phyloP scores from a whole-genome alignment of 2,888 invertebrate species.

The Helleia helle region DNA sequence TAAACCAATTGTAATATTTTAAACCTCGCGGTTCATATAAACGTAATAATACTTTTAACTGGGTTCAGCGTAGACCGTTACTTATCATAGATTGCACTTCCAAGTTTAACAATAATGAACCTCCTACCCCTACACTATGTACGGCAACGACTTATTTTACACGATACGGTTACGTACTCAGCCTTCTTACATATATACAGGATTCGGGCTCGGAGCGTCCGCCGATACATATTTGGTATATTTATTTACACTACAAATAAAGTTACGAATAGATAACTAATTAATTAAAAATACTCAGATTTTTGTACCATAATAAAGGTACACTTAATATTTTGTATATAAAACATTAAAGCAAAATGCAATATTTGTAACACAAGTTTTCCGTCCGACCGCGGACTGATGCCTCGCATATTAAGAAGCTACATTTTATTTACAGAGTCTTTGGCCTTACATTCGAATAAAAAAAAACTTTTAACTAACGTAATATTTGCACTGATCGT shows the following conservation, averaged over 20 bases:
- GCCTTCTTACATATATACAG: slow-evolving; percentile 58
- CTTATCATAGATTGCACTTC: slow-evolving; percentile 72
- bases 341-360: slow-evolving; percentile 70
- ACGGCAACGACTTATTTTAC: slow-evolving; percentile 47
- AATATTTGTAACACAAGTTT: slow-evolving; percentile 65
- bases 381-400: slow-evolving; percentile 29
- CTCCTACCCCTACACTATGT: slow-evolving; percentile 33
- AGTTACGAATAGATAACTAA: slow-evolving; percentile 36
- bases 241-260: slow-evolving; percentile 63
- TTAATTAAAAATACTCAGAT: slow-evolving; percentile 60
- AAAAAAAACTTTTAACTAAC: slow-evolving; percentile 42
- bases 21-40: slow-evolving; percentile 70
- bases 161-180: slow-evolving; percentile 29
- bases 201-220: slow-evolving; percentile 35
- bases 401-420: slow-evolving; percentile 37
- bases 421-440: slow-evolving; percentile 57
- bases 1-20: slow-evolving; percentile 71
- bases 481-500: slow-evolving; percentile 43
- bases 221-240: slow-evolving; percentile 67
- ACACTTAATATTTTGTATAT: slow-evolving; percentile 32
- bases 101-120: slow-evolving; percentile 60
- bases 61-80: slow-evolving; percentile 52
- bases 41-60: slow-evolving; percentile 74
- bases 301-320: slow-evolving; percentile 60
- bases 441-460: slow-evolving; percentile 65